Conservation (phyloP, 2,888 invertebrate genomes). For the Tachina lurida region DNA sequence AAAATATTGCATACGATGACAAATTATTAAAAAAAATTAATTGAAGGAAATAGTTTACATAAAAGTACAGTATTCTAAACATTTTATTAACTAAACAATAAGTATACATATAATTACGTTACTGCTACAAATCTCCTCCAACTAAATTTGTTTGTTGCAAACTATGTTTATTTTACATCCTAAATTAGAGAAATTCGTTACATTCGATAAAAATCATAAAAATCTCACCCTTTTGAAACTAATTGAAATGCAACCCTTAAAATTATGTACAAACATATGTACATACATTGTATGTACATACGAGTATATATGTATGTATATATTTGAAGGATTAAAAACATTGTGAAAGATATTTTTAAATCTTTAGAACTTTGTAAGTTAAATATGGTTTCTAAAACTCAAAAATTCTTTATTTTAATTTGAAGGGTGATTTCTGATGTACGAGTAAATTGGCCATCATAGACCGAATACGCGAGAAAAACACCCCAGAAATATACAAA, state of each 20-base stretch:
- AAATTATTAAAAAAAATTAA: background rate
- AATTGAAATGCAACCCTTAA: constrained; percentile 58
- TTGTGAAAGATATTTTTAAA: constrained; percentile 56
- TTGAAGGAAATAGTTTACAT: too few relatives aligned
- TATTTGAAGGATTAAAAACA: constrained; percentile 35
- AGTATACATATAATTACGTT: background rate
- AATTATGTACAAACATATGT: too few relatives aligned
- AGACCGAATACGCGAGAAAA: constrained; percentile 13
- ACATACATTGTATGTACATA: too few relatives aligned
- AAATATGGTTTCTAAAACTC: constrained; percentile 53
- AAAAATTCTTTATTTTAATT: constrained; percentile 35
- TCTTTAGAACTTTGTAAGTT: constrained; percentile 45
- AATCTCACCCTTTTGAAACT: constrained; percentile 53
- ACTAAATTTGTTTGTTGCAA: constrained; percentile 11
- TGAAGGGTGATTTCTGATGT: constrained; percentile 57
- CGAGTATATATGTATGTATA: background rate
- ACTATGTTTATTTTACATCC: background rate
- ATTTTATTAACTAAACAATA: background rate
- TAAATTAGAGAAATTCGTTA: constrained; percentile 63
- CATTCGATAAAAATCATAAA: constrained; percentile 55
- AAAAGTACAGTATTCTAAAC: constrained; percentile 23
- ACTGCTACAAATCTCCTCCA: background rate
- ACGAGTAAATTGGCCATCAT: constrained; percentile 29
- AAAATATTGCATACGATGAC: constrained; percentile 6
- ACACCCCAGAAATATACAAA: constrained; percentile 23